Evolutionary conservation across 2,797 vertebrate species (phyloP).

Genomic region (Rachycentron canadum): DNA sequence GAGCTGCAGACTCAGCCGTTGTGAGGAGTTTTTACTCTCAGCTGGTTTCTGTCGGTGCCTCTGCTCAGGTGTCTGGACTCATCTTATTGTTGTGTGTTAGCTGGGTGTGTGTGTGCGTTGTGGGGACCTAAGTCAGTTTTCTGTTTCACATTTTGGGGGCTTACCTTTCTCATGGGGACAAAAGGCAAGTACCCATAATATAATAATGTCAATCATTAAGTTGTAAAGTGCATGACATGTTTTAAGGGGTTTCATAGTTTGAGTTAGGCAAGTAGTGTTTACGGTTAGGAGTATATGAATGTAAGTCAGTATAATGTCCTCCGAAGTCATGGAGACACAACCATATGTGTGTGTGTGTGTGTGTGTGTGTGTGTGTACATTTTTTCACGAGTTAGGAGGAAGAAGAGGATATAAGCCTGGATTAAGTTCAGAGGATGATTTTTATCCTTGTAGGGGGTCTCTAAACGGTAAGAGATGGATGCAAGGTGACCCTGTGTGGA

Average conservation of each 20-base stretch:
- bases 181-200: too few species aligned
- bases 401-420: conserved; percentile 83
- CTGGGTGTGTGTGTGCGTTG: conserved; percentile 6
- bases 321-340: too few species aligned
- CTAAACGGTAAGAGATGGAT: conserved; percentile 81
- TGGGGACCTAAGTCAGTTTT: background rate
- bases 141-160: too few species aligned
- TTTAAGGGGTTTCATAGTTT: too few species aligned
- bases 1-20: conserved; percentile 57
- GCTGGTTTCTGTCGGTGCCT: conserved; percentile 23
- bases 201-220: too few species aligned
- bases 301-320: too few species aligned
- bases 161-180: too few species aligned
- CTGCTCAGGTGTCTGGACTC: conserved; percentile 44
- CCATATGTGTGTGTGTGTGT: too few species aligned
- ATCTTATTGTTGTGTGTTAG: conserved; percentile 18
- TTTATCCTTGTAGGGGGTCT: conserved; percentile 85
- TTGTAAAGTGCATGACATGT: too few species aligned
- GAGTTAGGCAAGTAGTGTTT: too few species aligned
- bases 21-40: conserved; percentile 49
- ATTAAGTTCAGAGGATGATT: conserved; percentile 85
- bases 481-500: conserved; percentile 85
- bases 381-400: conserved; percentile 69
- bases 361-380: conserved; percentile 21
- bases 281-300: too few species aligned